Conservation (phyloP, 2,113 vertebrate genomes). For the Lagopus leucura region DNA sequence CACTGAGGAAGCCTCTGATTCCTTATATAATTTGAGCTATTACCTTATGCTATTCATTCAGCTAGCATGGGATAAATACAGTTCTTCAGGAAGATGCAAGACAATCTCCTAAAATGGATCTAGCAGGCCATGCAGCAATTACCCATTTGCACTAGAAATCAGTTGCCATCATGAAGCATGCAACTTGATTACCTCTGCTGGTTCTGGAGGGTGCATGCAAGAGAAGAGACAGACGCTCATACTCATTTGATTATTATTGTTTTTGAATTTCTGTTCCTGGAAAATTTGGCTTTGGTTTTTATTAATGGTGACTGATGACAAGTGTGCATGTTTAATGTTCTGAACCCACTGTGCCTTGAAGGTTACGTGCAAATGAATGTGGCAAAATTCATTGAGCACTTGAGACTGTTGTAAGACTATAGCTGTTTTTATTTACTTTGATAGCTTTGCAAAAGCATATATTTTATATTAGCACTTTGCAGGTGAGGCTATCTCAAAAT, state of each 20-base stretch:
- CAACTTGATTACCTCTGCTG: background rate
- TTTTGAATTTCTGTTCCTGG: background rate
- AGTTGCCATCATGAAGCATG: background rate
- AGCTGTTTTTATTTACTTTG: background rate
- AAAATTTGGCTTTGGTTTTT: background rate
- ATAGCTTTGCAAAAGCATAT: background rate
- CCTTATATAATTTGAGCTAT: background rate
- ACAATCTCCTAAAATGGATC: background rate
- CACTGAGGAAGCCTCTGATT: background rate
- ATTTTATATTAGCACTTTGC: no score
- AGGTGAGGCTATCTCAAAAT: no score
- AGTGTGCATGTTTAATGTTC: background rate
- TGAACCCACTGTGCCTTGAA: background rate
- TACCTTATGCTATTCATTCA: background rate
- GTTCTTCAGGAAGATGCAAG: background rate
- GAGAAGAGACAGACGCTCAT: background rate
- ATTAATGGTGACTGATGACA: background rate
- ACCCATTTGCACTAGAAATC: background rate
- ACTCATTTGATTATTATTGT: background rate
- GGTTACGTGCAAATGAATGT: background rate
- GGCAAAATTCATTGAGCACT: background rate
- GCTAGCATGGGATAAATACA: background rate
- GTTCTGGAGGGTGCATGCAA: background rate
- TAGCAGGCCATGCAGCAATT: background rate
- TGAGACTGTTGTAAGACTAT: background rate